Evolutionary conservation across 2,797 vertebrate genomes (phyloP).

Genomic region (Graptemys geographica): DNA sequence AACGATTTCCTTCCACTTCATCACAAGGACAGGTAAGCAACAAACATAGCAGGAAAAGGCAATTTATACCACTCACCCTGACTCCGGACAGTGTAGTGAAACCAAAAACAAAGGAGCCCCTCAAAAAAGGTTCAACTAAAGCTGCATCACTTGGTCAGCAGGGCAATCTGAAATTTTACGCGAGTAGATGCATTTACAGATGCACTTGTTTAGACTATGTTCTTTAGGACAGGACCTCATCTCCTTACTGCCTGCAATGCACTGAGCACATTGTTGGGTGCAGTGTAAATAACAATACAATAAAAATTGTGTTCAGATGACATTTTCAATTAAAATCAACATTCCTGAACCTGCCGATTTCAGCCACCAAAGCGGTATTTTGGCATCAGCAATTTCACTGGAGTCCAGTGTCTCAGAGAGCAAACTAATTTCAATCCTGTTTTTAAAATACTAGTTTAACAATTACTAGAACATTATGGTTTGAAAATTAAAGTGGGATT

Average conservation of each 20-base stretch:
- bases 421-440: background rate
- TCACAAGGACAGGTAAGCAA: background rate
- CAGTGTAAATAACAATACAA: background rate
- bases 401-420: background rate
- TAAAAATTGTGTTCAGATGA: background rate
- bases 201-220: background rate
- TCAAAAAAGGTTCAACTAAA: background rate
- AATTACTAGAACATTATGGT: background rate
- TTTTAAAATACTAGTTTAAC: slow-evolving; percentile 22
- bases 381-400: background rate
- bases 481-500: background rate
- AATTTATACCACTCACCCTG: background rate
- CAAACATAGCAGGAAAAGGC: background rate
- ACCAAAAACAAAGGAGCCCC: background rate
- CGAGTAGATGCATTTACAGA: accelerated
- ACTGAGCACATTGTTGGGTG: background rate
- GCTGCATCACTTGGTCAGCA: background rate
- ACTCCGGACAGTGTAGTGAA: background rate
- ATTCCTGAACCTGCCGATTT: background rate
- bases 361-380: background rate
- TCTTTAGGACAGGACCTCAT: background rate
- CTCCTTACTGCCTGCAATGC: background rate
- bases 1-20: slow-evolving; percentile 55
- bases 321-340: slow-evolving; percentile 6
- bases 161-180: background rate